Evolutionary conservation across 2,113 vertebrate genomes (phyloP), one percentile per base, ranked within the genome.

Genomic region (Anguilla rostrata): DNA sequence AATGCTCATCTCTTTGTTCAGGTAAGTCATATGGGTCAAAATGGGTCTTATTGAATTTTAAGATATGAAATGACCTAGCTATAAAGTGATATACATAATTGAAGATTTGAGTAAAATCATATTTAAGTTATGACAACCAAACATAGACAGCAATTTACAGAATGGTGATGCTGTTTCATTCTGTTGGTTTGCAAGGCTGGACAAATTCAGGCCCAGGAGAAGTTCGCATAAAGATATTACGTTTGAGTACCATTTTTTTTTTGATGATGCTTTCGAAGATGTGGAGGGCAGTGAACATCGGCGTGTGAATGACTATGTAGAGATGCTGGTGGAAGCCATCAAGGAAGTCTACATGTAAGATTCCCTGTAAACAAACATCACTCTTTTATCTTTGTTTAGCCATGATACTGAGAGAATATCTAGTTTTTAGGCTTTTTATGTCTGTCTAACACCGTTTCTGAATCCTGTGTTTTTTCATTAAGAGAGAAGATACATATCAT

Each of bases 1-100:
- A 80, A 95, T 95, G 2, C 89, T 96, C 0, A 94, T 94, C 5
- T 96, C 95, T 53, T 92, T 95, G 63, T 95, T 96, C 86, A 93
- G 95, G 95, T 95, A 89, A 92, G 83, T 87, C 34, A 29, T 15
- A 11, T 22, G 22, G 12, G 18, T 5, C 60, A 66, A 66, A 3
- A 26, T 66, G 18, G 11, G 22, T 66, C 26, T 3, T 66, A 66
- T 66, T 66, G 22, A 66, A 66, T 22, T 66, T 20, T 26, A 66
- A 22, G 29, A 75, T 34, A 75, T 75, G n/a, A 75, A 75, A 75
- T 75, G 9, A 75, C n/a, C 9, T 2, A 29, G 11, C 2, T 75
- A 34, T 75, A 12, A 75, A 26, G 22, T 26, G 3, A n/a, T n/a
- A n/a, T n/a, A n/a, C 22, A 71, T n/a, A n/a, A 71, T 22, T 71